Conservation (phyloP, 2,797 vertebrate genomes). For the Knipowitschia caucasica region DNA sequence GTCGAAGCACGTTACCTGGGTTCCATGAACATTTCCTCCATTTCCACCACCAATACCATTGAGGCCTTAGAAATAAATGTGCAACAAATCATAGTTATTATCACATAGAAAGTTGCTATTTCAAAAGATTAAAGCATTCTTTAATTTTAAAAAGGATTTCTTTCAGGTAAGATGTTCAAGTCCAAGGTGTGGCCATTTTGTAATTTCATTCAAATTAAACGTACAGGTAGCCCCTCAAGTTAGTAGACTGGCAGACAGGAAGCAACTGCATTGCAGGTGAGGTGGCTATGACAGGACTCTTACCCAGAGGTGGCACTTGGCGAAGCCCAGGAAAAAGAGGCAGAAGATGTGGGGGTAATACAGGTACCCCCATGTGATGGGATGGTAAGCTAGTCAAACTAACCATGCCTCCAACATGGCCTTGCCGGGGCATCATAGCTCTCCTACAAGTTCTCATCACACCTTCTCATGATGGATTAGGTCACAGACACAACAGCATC, state of each 20-base stretch:
- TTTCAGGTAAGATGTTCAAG: conserved; percentile 5
- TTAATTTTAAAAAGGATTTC: background rate
- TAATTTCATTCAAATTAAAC: conserved; percentile 24
- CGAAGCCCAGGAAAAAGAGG: conserved; percentile 84
- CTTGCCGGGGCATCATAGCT: conserved; percentile 85
- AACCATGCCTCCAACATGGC: conserved; percentile 89
- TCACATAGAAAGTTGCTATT: background rate
- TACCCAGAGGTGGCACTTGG: conserved; percentile 89
- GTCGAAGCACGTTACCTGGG: conserved; percentile 79
- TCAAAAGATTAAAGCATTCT: conserved; percentile 10
- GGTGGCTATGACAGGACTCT: conserved; percentile 76
- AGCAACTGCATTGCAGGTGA: conserved; percentile 74
- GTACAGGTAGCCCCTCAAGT: conserved; percentile 79
- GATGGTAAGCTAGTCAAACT: conserved; percentile 91
- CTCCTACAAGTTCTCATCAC: conserved; percentile 89
- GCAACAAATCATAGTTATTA: conserved; percentile 21
- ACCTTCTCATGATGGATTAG: conserved; percentile 80
- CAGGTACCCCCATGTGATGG: conserved; percentile 88
- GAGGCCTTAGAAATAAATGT: conserved; percentile 72
- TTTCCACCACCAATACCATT: conserved; percentile 81
- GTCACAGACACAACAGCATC: conserved; percentile 81
- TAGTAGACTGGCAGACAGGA: conserved; percentile 79
- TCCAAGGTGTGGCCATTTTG: conserved; percentile 27
- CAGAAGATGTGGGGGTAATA: conserved; percentile 84
- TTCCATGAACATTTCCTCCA: conserved; percentile 84